Base-by-base conservation (phyloP, 1,140 invertebrate genomes). In the Lepidostoma basale region DNA sequence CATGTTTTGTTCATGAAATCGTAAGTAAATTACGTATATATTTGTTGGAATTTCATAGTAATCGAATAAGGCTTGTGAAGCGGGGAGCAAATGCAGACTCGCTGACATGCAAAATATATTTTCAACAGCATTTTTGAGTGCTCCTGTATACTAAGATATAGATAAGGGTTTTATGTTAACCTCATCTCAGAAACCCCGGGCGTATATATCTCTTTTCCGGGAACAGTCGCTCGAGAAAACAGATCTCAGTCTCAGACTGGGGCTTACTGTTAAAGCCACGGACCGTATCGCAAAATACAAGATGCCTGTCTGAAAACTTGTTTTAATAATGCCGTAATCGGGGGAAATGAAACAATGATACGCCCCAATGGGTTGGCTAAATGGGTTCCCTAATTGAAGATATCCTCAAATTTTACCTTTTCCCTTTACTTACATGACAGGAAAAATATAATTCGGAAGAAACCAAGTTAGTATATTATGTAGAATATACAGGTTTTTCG, bases 31-130 rank as follows among this genome's bases (percentile, higher is more conserved):
- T n/a, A n/a, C n/a, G n/a, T n/a, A 56, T 16, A 56, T 36, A 36
- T 56, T 56, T 30, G 18, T 28, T 67, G 20, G 3, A 49, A 49
- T 56, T 30, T 14, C 33, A 39, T 33, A 26, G 56, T 71, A 67
- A 67, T 71, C 68, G 58, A 28, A 49, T 26, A 26, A 14, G 58
- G 40, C 60, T 49, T 54, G 30, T 52, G 47, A 59, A 64, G 69
- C 65, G 58, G 45, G 63, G 56, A 59, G 33, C 30, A 60, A 58
- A 63, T 67, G 69, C 69, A 67, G 63, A 63, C 69, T 71, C 60
- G 64, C 63, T 70, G 69, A 70, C 62, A 54, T 64, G 62, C 68
- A 47, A 64, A 71, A 68, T 52, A 42, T 67, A 47, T 59, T 70
- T 68, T 71, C 44, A 47, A 60, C 64, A 39, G 47, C 64, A 70